Percentiles rank a stretch among this genome's conserved stretches.
Evolutionary conservation across 2,888 invertebrate genomes (phyloP).

Genomic region (Caenorhabditis sinica): DNA sequence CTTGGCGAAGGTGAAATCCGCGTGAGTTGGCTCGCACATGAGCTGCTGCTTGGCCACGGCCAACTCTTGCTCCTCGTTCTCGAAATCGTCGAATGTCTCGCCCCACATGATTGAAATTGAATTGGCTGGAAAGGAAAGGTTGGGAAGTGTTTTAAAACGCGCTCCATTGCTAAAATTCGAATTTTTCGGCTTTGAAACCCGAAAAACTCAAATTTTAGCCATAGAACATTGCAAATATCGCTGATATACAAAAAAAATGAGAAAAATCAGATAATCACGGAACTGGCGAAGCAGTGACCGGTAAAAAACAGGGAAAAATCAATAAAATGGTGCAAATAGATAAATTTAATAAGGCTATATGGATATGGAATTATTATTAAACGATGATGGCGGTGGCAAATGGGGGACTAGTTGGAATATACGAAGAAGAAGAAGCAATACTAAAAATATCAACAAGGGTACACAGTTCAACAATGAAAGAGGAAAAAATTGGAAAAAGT

Average conservation of each 20-base stretch:
- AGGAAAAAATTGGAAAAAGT: neutral
- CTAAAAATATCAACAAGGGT: slow-evolving; percentile 23
- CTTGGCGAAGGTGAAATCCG: slow-evolving; percentile 72
- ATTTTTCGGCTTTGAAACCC: no score
- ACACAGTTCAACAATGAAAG: slow-evolving; percentile 31
- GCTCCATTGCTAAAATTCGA: no score
- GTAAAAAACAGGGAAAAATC: neutral
- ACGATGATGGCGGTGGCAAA: slow-evolving; percentile 15
- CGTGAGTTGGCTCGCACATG: slow-evolving; percentile 72
- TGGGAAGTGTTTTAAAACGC: no score
- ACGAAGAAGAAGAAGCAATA: neutral
- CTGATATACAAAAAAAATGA: neutral
- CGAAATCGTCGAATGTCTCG: slow-evolving; percentile 69
- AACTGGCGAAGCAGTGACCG: neutral
- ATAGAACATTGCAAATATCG: no score
- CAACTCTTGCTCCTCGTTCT: slow-evolving; percentile 70
- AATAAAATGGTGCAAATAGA: neutral
- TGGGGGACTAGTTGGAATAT: slow-evolving; percentile 9
- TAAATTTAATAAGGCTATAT: slow-evolving; percentile 15
- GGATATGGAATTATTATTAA: slow-evolving; percentile 44
- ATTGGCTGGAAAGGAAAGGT: slow-evolving; percentile 17
- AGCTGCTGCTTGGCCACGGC: slow-evolving; percentile 70
- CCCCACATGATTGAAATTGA: slow-evolving; percentile 73
- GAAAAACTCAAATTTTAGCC: no score
- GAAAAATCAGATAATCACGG: neutral